Percentiles rank a stretch among this genome's conserved stretches.
Evolutionary conservation across 2,797 vertebrate species (phyloP).

Genomic region (Myotis findleyi): DNA sequence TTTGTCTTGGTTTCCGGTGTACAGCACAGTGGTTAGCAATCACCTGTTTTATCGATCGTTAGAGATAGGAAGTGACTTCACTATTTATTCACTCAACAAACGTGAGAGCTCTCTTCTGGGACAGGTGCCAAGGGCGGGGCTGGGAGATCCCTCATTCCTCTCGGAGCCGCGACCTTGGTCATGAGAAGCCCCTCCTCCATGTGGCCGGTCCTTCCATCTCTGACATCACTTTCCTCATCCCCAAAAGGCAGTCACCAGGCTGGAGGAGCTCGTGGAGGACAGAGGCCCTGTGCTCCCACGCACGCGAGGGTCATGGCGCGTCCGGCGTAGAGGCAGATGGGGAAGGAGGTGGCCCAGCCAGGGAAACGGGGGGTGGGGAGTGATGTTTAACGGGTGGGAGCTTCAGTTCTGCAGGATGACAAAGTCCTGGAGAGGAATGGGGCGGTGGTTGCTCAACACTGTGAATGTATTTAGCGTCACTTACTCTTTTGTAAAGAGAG

Average conservation of each 20-base stretch:
- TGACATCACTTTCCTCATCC: neutral
- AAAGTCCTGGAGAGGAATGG: neutral
- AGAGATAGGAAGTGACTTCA: too few species aligned
- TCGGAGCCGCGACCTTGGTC: neutral
- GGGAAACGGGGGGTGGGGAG: neutral
- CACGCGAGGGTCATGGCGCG: fast-evolving
- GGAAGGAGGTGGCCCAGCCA: too few species aligned
- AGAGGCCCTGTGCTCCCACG: neutral
- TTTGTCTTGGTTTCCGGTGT: neutral
- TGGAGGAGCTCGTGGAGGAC: fast-evolving
- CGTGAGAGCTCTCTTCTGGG: fast-evolving
- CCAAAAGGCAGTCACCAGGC: neutral
- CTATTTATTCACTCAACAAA: neutral
- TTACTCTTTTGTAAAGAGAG: neutral
- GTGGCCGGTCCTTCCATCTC: neutral
- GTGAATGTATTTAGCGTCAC: neutral
- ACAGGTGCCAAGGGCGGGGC: neutral
- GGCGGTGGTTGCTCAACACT: fast-evolving
- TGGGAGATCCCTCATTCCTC: neutral
- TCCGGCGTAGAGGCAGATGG: neutral
- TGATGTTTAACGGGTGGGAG: neutral
- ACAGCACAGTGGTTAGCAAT: neutral
- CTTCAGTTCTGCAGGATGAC: neutral
- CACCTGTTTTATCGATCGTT: neutral
- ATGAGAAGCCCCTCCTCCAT: neutral